Evolutionary conservation across 2,888 invertebrate genomes (phyloP).

Genomic region (Charanyca ferruginea): DNA sequence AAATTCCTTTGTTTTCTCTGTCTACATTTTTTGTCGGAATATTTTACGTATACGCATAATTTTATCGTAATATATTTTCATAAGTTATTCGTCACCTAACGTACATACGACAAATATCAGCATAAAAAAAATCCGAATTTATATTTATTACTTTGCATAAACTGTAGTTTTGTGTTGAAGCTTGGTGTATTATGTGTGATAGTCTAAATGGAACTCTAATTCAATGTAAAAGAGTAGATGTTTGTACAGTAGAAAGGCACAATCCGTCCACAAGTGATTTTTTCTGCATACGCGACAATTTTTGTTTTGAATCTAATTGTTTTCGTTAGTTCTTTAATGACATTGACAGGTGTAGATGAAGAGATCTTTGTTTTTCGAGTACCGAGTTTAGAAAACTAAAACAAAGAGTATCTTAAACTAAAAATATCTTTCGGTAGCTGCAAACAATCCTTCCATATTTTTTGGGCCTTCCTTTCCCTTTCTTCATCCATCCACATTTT

Average conservation of each 20-base stretch:
- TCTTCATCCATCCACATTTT: too few species aligned
- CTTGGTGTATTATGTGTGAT: slow-evolving; percentile 57
- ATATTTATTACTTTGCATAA: slow-evolving; percentile 62
- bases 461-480: too few species aligned
- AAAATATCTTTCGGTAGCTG: not conserved
- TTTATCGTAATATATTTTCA: too few species aligned
- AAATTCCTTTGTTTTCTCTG: slow-evolving; percentile 18
- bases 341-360: slow-evolving; percentile 27
- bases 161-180: slow-evolving; percentile 52
- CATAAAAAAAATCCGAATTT: slow-evolving; percentile 65
- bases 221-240: slow-evolving; percentile 58
- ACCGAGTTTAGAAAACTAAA: not conserved
- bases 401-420: not conserved
- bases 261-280: slow-evolving; percentile 83
- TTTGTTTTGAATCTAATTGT: slow-evolving; percentile 32
- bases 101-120: slow-evolving; percentile 58
- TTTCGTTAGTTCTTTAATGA: slow-evolving; percentile 33
- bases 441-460: too few species aligned
- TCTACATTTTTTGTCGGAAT: slow-evolving; percentile 27
- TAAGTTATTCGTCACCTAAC: not conserved
- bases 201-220: slow-evolving; percentile 54
- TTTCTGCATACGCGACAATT: slow-evolving; percentile 65
- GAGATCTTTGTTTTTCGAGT: not conserved
- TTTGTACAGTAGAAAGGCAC: slow-evolving; percentile 72
- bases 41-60: slow-evolving; percentile 12